Evolutionary conservation across 1,140 invertebrate species (phyloP).

Genomic region (Rhagoletis zephyria): DNA sequence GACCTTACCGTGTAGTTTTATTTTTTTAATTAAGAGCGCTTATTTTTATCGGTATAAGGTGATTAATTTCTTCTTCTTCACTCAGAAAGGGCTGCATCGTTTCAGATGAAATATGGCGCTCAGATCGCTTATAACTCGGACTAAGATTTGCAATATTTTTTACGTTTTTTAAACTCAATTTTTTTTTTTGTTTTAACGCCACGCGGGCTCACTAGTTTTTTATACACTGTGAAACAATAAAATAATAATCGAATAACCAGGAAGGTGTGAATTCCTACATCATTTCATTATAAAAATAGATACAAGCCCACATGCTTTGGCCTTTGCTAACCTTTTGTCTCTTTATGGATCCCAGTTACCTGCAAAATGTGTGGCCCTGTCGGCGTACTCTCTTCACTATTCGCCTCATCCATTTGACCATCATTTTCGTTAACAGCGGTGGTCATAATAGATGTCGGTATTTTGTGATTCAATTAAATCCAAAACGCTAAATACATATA

Average conservation of each 20-base stretch:
- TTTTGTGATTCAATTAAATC: not conserved
- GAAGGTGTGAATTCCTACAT: not conserved
- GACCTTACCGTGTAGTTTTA: too few relatives aligned
- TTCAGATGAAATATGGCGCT: too few relatives aligned
- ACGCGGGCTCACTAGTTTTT: too few relatives aligned
- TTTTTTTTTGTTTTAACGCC: too few relatives aligned
- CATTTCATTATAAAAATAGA: not conserved
- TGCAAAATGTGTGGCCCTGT: not conserved
- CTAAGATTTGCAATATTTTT: too few relatives aligned
- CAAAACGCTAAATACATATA: not conserved
- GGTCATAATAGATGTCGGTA: conserved; percentile 34
- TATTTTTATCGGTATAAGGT: too few relatives aligned
- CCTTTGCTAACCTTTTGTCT: not conserved
- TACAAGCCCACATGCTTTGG: conserved; percentile 28
- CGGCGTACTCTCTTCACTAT: conserved; percentile 3
- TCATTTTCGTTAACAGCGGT: not conserved
- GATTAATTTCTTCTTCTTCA: too few relatives aligned
- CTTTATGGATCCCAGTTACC: conserved; percentile 34
- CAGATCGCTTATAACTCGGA: too few relatives aligned
- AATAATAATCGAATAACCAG: not conserved
- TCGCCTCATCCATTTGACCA: conserved; percentile 41
- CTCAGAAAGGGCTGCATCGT: too few relatives aligned
- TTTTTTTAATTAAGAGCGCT: too few relatives aligned
- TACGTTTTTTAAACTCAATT: too few relatives aligned
- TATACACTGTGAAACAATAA: not conserved